phyloP scores from a whole-genome alignment of 2,113 vertebrate species.

The Mugil cephalus region DNA sequence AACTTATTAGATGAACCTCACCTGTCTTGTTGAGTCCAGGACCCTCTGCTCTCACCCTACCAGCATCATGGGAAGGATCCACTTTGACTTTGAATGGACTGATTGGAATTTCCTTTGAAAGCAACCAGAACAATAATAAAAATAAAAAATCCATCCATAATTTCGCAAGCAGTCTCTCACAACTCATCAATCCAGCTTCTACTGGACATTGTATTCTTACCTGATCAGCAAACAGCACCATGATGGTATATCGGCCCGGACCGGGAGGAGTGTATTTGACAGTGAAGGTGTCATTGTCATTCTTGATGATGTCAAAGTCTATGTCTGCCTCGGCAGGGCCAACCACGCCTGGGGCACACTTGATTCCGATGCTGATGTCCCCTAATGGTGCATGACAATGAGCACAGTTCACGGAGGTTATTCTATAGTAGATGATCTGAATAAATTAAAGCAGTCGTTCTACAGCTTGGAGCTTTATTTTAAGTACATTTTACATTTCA shows the following conservation, averaged over 20 bases:
- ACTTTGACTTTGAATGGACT: conserved; percentile 97
- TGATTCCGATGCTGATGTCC: conserved; percentile 97
- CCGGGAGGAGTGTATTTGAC: conserved; percentile 94
- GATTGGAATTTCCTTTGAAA: conserved; percentile 89
- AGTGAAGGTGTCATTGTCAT: conserved; percentile 98
- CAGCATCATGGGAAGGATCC: conserved; percentile 92
- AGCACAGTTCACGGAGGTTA: conserved; percentile 58
- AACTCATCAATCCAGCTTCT: not conserved
- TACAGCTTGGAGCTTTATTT: conserved; percentile 14
- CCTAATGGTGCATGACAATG: conserved; percentile 81
- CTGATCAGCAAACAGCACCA: conserved; percentile 97
- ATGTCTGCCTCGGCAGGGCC: conserved; percentile 94
- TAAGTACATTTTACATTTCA: conserved; percentile 37
- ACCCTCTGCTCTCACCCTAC: conserved; percentile 93
- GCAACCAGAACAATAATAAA: not conserved
- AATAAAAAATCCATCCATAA: not conserved
- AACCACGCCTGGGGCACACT: conserved; percentile 92
- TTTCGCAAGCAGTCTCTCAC: conserved; percentile 1
- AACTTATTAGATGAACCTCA: conserved; percentile 61
- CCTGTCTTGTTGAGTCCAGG: conserved; percentile 93
- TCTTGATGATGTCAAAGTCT: conserved; percentile 98
- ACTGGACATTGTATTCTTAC: conserved; percentile 65
- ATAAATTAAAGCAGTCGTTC: conserved; percentile 43
- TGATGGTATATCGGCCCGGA: conserved; percentile 92
- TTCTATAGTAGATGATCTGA: conserved; percentile 45